A percentile compares a stretch with the other conserved stretches of the same genome.
These are phyloP conservation scores for Cyrtodaria siliqua DNA, from an alignment of 2,888 invertebrate species.

Conservation along the genomic window DNA sequence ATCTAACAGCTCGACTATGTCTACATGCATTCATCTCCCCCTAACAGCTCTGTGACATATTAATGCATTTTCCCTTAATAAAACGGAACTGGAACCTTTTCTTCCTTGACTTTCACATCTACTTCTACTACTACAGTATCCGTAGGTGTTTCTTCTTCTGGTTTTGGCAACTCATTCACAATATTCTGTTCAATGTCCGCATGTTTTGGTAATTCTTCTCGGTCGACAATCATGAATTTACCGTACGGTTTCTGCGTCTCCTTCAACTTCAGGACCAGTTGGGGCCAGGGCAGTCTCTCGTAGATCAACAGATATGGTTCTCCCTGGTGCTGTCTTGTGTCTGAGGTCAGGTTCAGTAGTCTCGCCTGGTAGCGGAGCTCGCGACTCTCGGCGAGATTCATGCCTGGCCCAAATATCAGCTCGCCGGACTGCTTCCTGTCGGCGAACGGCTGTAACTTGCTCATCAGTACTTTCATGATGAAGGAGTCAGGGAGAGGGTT, in stretches of 20 bases:
- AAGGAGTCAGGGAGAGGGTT: constrained; percentile 36
- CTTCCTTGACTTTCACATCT: too few relatives aligned
- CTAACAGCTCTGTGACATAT: too few relatives aligned
- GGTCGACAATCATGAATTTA: constrained; percentile 65
- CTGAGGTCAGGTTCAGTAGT: constrained; percentile 48
- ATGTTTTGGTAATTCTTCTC: constrained; percentile 60
- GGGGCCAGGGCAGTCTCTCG: constrained; percentile 57
- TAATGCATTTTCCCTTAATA: too few relatives aligned
- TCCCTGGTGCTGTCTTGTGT: constrained; percentile 61
- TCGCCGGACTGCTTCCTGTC: constrained; percentile 64
- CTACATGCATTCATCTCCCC: too few relatives aligned
- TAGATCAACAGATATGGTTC: constrained; percentile 63
- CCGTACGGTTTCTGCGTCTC: constrained; percentile 55
- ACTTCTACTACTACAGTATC: too few relatives aligned
- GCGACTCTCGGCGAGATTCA: constrained; percentile 57
- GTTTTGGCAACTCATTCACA: neutral
- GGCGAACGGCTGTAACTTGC: constrained; percentile 57
- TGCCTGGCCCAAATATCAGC: constrained; percentile 72
- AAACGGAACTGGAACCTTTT: too few relatives aligned
- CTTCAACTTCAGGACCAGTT: constrained; percentile 52
- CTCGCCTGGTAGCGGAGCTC: constrained; percentile 53
- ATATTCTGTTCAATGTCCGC: constrained; percentile 51
- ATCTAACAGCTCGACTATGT: too few relatives aligned
- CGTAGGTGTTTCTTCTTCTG: neutral
- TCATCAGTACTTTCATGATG: constrained; percentile 36